Conservation (phyloP, 2,797 vertebrate genomes). For the Lepilemur ruficaudatus region DNA sequence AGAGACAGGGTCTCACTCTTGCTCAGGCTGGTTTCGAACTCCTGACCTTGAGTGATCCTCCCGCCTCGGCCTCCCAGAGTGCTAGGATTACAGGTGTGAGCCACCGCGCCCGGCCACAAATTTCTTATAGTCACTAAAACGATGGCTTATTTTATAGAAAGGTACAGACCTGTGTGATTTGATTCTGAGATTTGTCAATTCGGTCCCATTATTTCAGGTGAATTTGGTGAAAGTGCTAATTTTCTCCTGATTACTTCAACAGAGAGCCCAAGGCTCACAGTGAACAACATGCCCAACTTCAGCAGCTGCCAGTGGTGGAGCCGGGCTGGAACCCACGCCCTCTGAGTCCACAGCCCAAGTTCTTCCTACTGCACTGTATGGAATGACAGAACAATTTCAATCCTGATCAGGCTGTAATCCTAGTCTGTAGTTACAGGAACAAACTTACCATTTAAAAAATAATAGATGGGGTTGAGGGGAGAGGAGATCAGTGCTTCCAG, state of each 20-base stretch:
- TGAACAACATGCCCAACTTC: neutral
- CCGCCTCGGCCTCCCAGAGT: too few species aligned
- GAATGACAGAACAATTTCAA: neutral
- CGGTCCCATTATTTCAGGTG: neutral
- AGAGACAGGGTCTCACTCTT: too few species aligned
- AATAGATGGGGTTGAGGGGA: neutral
- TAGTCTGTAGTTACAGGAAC: neutral
- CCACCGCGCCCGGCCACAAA: neutral
- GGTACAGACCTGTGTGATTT: neutral
- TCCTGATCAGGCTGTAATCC: neutral
- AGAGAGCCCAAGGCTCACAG: neutral
- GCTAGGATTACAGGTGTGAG: too few species aligned
- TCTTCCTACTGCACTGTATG: neutral
- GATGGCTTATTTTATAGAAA: neutral
- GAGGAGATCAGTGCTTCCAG: neutral
- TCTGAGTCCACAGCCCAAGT: neutral
- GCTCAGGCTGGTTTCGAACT: too few species aligned
- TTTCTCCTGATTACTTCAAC: neutral
- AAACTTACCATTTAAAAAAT: neutral
- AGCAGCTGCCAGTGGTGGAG: neutral
- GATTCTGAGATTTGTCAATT: neutral
- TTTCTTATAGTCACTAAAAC: neutral
- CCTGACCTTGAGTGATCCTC: too few species aligned
- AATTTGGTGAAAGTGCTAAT: neutral
- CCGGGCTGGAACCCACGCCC: neutral